Evolutionary conservation across 2,888 invertebrate species (phyloP).

Genomic region (Terebella lapidaria): DNA sequence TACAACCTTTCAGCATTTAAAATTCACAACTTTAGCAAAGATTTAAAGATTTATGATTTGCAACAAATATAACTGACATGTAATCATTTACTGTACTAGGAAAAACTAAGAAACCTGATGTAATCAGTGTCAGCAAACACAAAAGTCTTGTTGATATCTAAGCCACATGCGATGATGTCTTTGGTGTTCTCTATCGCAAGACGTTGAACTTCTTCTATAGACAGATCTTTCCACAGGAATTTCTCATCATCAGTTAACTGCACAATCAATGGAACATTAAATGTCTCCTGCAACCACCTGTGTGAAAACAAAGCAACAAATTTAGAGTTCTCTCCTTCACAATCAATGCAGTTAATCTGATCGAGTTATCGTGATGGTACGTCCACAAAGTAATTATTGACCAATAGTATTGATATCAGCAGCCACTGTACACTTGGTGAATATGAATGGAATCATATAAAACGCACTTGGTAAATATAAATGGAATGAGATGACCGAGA

Average conservation of each 20-base stretch:
- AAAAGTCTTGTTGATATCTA: slow-evolving; percentile 88
- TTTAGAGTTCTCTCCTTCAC: neutral
- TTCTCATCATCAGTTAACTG: slow-evolving; percentile 99
- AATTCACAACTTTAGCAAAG: too few species aligned
- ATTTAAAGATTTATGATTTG: neutral
- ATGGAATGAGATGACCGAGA: slow-evolving; percentile 94
- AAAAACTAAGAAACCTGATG: slow-evolving; percentile 71
- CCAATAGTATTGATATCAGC: too few species aligned
- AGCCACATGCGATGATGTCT: slow-evolving; percentile 96
- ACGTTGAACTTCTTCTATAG: slow-evolving; percentile 76
- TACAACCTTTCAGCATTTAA: too few species aligned
- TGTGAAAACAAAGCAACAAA: neutral
- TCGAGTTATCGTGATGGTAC: too few species aligned
- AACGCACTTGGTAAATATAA: slow-evolving; percentile 86
- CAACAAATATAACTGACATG: neutral
- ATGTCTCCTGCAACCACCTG: slow-evolving; percentile 93
- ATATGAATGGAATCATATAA: too few species aligned
- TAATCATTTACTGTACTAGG: neutral
- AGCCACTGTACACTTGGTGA: too few species aligned
- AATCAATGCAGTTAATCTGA: neutral
- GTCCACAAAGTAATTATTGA: too few species aligned
- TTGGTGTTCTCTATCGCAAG: slow-evolving; percentile 88
- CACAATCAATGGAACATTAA: slow-evolving; percentile 90
- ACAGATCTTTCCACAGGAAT: slow-evolving; percentile 90
- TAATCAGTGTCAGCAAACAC: slow-evolving; percentile 92